Percentiles rank a stretch among this genome's conserved stretches.
phyloP scores from a whole-genome alignment of 2,888 invertebrate genomes.

The Arctia plantaginis region DNA sequence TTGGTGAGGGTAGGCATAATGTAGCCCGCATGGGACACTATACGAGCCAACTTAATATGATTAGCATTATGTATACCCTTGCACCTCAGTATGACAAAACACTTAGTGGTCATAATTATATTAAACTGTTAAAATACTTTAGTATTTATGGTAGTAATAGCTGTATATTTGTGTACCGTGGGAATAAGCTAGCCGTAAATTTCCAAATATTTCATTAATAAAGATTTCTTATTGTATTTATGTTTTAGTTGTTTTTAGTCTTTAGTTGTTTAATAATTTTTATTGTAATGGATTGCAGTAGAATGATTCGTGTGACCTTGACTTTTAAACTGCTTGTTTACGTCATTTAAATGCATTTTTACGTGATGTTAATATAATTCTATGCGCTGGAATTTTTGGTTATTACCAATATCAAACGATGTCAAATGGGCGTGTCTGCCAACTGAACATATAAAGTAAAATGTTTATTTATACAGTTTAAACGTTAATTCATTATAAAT shows the following conservation, averaged over 20 bases:
- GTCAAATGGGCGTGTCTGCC: background rate
- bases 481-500: constrained; percentile 11
- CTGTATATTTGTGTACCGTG: background rate
- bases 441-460: background rate
- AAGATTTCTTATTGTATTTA: background rate
- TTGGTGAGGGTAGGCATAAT: background rate
- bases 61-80: too few species aligned
- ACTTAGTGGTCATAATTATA: background rate
- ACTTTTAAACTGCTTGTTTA: constrained; percentile 35
- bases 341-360: constrained; percentile 37
- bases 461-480: constrained; percentile 29
- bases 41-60: background rate
- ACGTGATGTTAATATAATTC: constrained; percentile 3
- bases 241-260: background rate
- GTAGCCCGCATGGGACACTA: background rate
- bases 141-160: background rate
- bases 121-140: background rate
- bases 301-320: constrained; percentile 27
- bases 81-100: too few species aligned
- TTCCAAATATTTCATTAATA: background rate
- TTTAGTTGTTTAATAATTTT: background rate
- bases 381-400: background rate
- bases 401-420: constrained; percentile 15
- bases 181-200: background rate
- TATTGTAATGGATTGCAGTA: background rate